Percentiles rank a stretch among this genome's conserved stretches.
These are phyloP conservation scores for Sebastes oblongus DNA, from an alignment of 2,797 vertebrate species.

Conservation along the genomic window DNA sequence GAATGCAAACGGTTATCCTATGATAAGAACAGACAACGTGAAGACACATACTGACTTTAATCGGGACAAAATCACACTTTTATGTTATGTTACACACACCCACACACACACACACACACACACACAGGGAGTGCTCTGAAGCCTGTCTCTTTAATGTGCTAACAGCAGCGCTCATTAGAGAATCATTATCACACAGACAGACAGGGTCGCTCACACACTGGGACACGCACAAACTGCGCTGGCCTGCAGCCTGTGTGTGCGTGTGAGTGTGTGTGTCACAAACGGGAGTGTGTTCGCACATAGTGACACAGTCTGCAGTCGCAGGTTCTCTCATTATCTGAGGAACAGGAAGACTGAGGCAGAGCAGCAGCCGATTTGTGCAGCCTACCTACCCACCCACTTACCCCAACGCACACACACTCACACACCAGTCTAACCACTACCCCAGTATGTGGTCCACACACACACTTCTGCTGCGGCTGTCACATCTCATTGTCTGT, in stretches of 20 bases:
- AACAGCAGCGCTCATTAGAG: conserved; percentile 78
- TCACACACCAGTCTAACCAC: conserved; percentile 22
- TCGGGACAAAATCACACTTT: conserved; percentile 27
- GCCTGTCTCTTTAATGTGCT: conserved; percentile 77
- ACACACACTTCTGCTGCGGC: conserved; percentile 11
- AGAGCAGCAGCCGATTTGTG: conserved; percentile 36
- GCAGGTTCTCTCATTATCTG: conserved; percentile 63
- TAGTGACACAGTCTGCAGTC: conserved; percentile 27
- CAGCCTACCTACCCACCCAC: conserved; percentile 26
- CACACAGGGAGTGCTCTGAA: conserved; percentile 60
- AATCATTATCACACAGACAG: conserved; percentile 72
- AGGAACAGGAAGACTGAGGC: conserved; percentile 35
- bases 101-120: conserved; percentile 37
- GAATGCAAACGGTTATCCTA: conserved; percentile 2
- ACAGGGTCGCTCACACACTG: conserved; percentile 56
- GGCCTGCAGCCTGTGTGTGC: conserved; percentile 38
- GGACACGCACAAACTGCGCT: conserved; percentile 32
- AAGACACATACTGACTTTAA: conserved; percentile 24
- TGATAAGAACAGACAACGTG: conserved; percentile 35
- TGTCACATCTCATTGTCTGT: conserved; percentile 60
- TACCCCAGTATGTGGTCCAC: conserved; percentile 30
- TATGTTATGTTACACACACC: conserved; percentile 10
- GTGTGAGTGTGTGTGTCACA: not conserved
- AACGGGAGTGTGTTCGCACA: conserved; percentile 9
- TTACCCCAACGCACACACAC: conserved; percentile 16